phyloP scores from a whole-genome alignment of 1,140 invertebrate species.

The Lanistes nyassanus region DNA sequence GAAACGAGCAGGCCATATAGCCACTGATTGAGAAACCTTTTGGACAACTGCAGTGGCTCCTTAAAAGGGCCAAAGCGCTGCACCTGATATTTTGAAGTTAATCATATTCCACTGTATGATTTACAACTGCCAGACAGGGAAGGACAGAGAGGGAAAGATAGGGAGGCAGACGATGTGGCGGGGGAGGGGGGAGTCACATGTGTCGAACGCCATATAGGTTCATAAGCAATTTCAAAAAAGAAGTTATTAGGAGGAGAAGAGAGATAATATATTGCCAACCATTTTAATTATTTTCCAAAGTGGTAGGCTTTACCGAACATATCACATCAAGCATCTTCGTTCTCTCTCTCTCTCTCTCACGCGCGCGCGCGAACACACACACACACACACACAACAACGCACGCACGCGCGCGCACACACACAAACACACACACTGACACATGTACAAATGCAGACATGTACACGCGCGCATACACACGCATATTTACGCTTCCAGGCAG shows the following conservation, averaged over 20 bases:
- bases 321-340: neutral
- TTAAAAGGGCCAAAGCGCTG: too few species aligned
- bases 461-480: conserved; percentile 1
- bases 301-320: neutral
- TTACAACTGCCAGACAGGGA: too few species aligned
- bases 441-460: neutral
- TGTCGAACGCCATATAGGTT: neutral
- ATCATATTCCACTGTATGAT: too few species aligned
- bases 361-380: conserved; percentile 7
- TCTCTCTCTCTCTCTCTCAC: neutral
- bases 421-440: neutral
- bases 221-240: neutral
- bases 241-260: neutral
- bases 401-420: neutral
- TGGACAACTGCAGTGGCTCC: too few species aligned
- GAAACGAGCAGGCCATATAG: too few species aligned
- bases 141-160: conserved; percentile 6
- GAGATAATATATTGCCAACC: neutral
- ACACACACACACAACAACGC: neutral
- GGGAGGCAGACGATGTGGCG: neutral
- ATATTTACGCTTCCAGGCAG: neutral
- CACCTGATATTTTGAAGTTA: too few species aligned
- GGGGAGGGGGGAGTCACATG: neutral
- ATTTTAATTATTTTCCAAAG: neutral
- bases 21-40: too few species aligned